Evolutionary conservation across 2,888 invertebrate species (phyloP).

Genomic region (Rhorus exstirpatorius): DNA sequence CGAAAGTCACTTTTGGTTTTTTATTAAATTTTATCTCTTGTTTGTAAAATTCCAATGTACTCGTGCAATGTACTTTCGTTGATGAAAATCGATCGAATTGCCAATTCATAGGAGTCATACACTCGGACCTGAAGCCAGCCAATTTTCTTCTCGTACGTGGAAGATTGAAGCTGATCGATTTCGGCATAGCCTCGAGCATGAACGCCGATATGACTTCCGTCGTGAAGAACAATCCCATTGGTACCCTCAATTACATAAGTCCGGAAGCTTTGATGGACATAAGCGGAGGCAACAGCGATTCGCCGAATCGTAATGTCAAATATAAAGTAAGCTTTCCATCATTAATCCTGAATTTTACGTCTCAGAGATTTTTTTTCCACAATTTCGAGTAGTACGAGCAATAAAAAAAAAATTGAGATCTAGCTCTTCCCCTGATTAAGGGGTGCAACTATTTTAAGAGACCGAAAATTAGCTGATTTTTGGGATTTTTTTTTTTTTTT

Average conservation of each 20-base stretch:
- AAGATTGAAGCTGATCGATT: constrained; percentile 97
- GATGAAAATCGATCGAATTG: neutral
- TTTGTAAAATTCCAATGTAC: no score
- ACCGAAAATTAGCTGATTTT: no score
- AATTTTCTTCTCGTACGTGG: constrained; percentile 96
- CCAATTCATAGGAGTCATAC: constrained; percentile 92
- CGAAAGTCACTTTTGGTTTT: no score
- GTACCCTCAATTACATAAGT: constrained; percentile 98
- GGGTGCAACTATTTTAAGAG: no score
- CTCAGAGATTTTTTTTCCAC: no score
- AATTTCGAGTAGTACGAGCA: no score
- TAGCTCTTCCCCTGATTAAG: no score
- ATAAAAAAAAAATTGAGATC: no score
- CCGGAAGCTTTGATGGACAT: constrained; percentile 94
- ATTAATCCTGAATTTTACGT: no score
- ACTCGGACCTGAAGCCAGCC: constrained; percentile 98
- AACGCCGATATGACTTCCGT: constrained; percentile 96
- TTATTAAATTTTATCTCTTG: no score
- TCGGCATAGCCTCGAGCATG: constrained; percentile 97
- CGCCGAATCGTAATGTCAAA: constrained; percentile 82
- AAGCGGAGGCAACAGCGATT: constrained; percentile 84
- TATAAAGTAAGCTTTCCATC: constrained; percentile 67
- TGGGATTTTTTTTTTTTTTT: no score
- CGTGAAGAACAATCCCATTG: constrained; percentile 93
- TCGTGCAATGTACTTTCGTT: neutral